phyloP scores from a whole-genome alignment of 2,113 vertebrate species.

The Nannobrachium achirus region DNA sequence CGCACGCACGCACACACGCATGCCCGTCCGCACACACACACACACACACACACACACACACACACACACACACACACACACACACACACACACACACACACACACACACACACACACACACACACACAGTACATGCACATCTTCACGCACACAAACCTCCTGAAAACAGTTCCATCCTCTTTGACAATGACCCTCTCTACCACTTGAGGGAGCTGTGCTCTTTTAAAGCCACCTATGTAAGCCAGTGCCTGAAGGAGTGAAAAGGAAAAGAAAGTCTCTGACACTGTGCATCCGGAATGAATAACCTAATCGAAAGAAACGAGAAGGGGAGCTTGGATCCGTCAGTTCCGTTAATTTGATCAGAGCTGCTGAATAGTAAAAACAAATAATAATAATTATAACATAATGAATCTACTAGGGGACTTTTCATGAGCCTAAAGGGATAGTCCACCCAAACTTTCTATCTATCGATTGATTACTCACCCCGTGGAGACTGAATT shows the following conservation, averaged over 20 bases:
- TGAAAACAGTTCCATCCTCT: conserved; percentile 89
- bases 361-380: too few relatives aligned
- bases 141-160: conserved; percentile 82
- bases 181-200: conserved; percentile 84
- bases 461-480: too few relatives aligned
- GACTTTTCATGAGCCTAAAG: too few relatives aligned
- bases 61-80: background rate
- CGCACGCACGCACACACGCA: too few relatives aligned
- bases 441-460: too few relatives aligned
- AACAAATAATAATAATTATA: too few relatives aligned
- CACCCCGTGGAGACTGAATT: too few relatives aligned
- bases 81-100: conserved; percentile 1
- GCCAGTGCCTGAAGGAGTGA: conserved; percentile 80
- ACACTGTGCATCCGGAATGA: background rate
- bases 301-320: too few relatives aligned
- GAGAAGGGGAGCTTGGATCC: too few relatives aligned
- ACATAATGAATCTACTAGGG: too few relatives aligned
- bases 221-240: conserved; percentile 82
- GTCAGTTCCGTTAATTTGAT: too few relatives aligned
- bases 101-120: conserved; percentile 5
- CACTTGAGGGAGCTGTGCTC: conserved; percentile 82
- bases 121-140: background rate
- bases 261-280: background rate
- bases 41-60: background rate
- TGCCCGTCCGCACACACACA: background rate